Evolutionary conservation across 2,113 vertebrate species (phyloP).

Genomic region (Stomatorhinus ivindoensis): DNA sequence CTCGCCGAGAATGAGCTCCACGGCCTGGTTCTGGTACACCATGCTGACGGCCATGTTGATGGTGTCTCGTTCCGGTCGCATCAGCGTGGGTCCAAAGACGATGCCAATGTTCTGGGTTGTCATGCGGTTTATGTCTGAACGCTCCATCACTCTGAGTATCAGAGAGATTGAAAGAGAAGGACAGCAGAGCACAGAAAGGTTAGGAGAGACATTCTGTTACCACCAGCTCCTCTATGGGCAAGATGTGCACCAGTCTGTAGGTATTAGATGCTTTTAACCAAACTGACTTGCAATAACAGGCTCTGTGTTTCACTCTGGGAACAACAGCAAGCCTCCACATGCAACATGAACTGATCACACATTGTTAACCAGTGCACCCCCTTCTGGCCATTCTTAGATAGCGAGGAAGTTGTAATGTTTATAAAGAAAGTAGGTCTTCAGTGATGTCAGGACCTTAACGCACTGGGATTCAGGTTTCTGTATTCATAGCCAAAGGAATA

Average conservation of each 20-base stretch:
- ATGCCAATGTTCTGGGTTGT: conserved; percentile 86
- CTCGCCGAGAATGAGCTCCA: conserved; percentile 78
- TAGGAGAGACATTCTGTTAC: background rate
- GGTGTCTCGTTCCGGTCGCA: conserved; percentile 73
- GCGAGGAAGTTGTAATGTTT: background rate
- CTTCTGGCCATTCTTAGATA: background rate
- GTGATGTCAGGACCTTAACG: background rate
- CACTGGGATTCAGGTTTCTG: background rate
- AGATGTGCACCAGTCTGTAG: background rate
- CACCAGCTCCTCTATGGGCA: background rate
- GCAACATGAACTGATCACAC: background rate
- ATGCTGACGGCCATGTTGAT: conserved; percentile 71
- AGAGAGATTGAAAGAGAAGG: background rate
- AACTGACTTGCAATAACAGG: background rate
- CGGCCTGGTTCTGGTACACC: conserved; percentile 75
- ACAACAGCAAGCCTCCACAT: background rate
- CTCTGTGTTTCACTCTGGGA: background rate
- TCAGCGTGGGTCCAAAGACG: conserved; percentile 85
- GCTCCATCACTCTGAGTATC: conserved; percentile 65
- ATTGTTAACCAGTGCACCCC: background rate
- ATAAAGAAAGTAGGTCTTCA: background rate
- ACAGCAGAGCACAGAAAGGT: background rate
- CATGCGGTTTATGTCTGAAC: conserved; percentile 74
- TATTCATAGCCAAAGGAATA: background rate
- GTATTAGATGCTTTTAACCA: background rate